phyloP scores from a whole-genome alignment of 2,888 invertebrate species.

The Atherix ibis region DNA sequence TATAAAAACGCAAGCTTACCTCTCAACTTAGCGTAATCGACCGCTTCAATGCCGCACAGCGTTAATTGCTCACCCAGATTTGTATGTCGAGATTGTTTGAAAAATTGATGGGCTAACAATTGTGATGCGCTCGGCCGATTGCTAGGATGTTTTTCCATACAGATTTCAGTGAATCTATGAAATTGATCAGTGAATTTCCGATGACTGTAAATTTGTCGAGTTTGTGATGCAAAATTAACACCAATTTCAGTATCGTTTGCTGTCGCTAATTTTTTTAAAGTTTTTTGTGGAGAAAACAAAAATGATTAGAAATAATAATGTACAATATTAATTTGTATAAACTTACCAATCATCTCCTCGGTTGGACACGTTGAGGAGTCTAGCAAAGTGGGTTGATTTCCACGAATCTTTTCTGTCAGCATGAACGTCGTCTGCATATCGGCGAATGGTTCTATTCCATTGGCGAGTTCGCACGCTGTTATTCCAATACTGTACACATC shows the following conservation, averaged over 20 bases:
- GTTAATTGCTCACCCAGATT: conserved; percentile 25
- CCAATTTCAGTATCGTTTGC: conserved; percentile 35
- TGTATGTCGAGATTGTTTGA: conserved; percentile 43
- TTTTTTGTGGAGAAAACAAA: no score
- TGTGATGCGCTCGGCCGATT: conserved; percentile 53
- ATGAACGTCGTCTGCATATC: conserved; percentile 77
- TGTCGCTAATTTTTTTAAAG: no score
- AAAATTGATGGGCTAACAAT: conserved; percentile 55
- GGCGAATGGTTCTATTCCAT: conserved; percentile 75
- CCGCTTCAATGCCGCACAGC: conserved; percentile 19
- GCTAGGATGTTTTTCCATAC: conserved; percentile 51
- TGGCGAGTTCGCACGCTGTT: conserved; percentile 72
- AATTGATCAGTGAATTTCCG: conserved; percentile 58
- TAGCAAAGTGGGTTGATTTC: conserved; percentile 56
- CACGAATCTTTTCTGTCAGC: conserved; percentile 73
- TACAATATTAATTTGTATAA: no score
- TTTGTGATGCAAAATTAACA: conserved; percentile 18
- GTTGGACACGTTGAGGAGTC: conserved; percentile 55
- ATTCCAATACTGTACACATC: conserved; percentile 88
- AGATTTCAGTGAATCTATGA: conserved; percentile 59
- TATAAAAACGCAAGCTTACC: conserved; percentile 13
- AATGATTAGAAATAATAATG: not conserved
- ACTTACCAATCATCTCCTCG: conserved; percentile 28
- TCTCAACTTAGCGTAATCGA: conserved; percentile 20
- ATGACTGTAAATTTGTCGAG: conserved; percentile 37